Evolutionary conservation across 35 echinoderm and acorn worm genomes (phyloP).

Genomic region (Patiria miniata): DNA sequence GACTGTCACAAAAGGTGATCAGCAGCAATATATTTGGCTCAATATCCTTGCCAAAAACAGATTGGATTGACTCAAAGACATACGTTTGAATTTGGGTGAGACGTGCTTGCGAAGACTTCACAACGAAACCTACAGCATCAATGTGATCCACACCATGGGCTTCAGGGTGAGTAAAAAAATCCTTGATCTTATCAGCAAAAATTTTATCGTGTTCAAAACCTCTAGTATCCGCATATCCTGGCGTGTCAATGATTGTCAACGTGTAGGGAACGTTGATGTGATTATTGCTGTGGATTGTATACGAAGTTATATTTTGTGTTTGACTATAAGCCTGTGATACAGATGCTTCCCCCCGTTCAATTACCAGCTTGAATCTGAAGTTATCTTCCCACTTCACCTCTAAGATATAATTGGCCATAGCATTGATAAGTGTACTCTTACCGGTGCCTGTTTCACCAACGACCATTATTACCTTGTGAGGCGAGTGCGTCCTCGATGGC

Average conservation of each 20-base stretch:
- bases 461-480: conserved; percentile 52
- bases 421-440: conserved; percentile 63
- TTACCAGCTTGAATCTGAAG: conserved; percentile 59
- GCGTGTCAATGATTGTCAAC: conserved; percentile 62
- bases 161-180: conserved; percentile 21
- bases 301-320: conserved; percentile 62
- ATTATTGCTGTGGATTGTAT: conserved; percentile 50
- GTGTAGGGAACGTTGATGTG: conserved; percentile 36
- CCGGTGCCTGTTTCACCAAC: conserved; percentile 59
- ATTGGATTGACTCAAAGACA: conserved; percentile 62
- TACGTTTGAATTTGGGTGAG: conserved; percentile 50
- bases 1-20: conserved; percentile 59
- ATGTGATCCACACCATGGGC: conserved; percentile 47
- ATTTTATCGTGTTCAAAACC: conserved; percentile 28
- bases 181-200: conserved; percentile 9
- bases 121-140: conserved; percentile 63
- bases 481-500: neutral
- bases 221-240: conserved; percentile 50
- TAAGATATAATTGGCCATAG: conserved; percentile 58
- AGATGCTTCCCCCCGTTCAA: conserved; percentile 13
- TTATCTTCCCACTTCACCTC: conserved; percentile 64
- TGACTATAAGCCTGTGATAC: conserved; percentile 55
- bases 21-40: conserved; percentile 57
- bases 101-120: conserved; percentile 43
- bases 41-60: conserved; percentile 69